Evolutionary conservation across 2,113 vertebrate genomes (phyloP).

Genomic region (Tetrao urogallus): DNA sequence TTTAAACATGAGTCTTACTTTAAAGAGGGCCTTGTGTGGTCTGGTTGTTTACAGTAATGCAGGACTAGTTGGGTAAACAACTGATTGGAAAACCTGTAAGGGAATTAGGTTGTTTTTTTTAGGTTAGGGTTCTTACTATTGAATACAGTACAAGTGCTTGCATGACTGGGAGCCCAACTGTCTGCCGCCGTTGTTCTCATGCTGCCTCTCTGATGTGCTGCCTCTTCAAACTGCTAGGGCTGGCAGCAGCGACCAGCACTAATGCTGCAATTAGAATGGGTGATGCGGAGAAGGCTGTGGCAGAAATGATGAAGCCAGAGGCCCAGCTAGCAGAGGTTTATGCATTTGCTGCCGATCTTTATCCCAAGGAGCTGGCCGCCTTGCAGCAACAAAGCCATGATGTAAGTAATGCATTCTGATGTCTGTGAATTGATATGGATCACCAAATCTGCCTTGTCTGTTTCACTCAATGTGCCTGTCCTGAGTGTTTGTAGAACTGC

Average conservation of each 20-base stretch:
- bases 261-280: slow-evolving; percentile 87
- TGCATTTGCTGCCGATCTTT: too few species aligned
- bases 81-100: neutral
- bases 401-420: too few species aligned
- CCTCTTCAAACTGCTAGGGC: slow-evolving; percentile 73
- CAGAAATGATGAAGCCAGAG: slow-evolving; percentile 91
- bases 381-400: too few species aligned
- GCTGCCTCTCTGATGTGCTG: neutral
- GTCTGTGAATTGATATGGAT: too few species aligned
- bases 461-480: too few species aligned
- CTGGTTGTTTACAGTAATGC: neutral
- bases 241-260: slow-evolving; percentile 87
- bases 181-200: neutral
- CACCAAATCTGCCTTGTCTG: too few species aligned
- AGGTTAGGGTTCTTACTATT: neutral
- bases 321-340: too few species aligned
- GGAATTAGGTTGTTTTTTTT: too few species aligned
- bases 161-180: neutral
- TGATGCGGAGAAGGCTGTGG: slow-evolving; percentile 86
- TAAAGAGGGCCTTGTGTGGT: neutral
- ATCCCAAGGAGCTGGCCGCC: too few species aligned
- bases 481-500: too few species aligned
- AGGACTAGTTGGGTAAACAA: neutral
- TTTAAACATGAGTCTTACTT: neutral
- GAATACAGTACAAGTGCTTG: neutral